A percentile compares a stretch with the other conserved stretches of the same genome.
Evolutionary conservation across 2,797 vertebrate genomes (phyloP).

Genomic region (Bucorvus abyssinicus): DNA sequence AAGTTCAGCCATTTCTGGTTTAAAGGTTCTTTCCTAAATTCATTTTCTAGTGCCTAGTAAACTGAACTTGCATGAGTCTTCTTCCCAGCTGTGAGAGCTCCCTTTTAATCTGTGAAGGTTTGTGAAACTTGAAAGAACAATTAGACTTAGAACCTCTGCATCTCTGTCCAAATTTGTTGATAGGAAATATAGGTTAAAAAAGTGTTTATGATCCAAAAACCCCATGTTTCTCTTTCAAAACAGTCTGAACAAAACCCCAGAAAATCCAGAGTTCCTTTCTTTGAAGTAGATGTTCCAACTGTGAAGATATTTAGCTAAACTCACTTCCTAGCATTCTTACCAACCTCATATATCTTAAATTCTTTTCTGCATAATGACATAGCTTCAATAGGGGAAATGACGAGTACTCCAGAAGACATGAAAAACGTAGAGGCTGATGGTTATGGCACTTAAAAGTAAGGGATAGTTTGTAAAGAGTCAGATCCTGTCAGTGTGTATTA

Average conservation of each 20-base stretch:
- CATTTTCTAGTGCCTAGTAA: neutral
- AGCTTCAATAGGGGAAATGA: neutral
- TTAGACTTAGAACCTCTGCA: neutral
- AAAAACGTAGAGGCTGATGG: constrained; percentile 30
- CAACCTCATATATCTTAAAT: constrained; percentile 52
- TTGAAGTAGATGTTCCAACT: neutral
- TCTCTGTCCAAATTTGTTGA: neutral
- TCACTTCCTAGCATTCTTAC: neutral
- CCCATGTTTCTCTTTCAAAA: neutral
- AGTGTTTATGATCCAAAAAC: neutral
- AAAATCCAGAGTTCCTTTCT: neutral
- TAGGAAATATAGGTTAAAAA: neutral
- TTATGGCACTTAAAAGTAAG: constrained; percentile 50
- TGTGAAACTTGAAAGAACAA: neutral
- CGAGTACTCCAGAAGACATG: constrained; percentile 20
- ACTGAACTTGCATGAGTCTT: neutral
- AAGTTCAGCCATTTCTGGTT: neutral
- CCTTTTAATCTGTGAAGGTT: neutral
- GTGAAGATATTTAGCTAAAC: constrained; percentile 4
- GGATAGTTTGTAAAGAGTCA: constrained; percentile 33
- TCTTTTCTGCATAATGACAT: neutral
- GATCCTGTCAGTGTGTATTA: constrained; percentile 32
- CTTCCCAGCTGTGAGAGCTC: neutral
- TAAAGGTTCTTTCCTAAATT: neutral
- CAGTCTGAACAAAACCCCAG: neutral